Percentiles rank a stretch among this genome's conserved stretches.
These are phyloP conservation scores for Laspeyria flexula DNA, from an alignment of 2,888 invertebrate genomes.

Conservation along the genomic window DNA sequence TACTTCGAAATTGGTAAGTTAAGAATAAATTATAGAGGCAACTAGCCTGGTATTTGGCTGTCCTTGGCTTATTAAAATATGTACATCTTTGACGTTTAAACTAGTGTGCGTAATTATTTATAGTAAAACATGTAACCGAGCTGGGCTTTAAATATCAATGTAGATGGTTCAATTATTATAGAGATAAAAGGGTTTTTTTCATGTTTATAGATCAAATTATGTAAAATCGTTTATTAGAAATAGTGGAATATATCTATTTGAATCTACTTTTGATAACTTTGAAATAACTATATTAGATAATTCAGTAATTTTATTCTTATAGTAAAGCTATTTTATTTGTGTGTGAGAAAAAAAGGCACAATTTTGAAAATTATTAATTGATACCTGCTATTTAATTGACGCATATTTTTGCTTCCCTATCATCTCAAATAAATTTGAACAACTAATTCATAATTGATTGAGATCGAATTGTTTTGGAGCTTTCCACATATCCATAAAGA, in stretches of 20 bases:
- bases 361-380: no score
- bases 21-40: background rate
- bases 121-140: constrained; percentile 28
- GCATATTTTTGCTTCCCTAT: no score
- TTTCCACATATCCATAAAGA: constrained; percentile 39
- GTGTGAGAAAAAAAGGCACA: constrained; percentile 17
- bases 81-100: constrained; percentile 1
- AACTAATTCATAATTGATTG: no score
- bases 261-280: constrained; percentile 8
- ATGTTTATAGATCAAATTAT: constrained; percentile 23
- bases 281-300: background rate
- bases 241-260: no score
- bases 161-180: constrained; percentile 57
- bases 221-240: no score
- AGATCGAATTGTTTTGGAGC: constrained; percentile 15
- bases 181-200: constrained; percentile 19
- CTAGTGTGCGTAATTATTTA: constrained; percentile 5
- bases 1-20: constrained; percentile 1
- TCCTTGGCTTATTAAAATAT: constrained; percentile 12
- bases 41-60: constrained; percentile 15
- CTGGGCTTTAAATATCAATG: constrained; percentile 56
- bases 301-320: background rate
- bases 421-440: no score
- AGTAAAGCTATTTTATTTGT: background rate
- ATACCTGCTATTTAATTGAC: no score